phyloP scores from a whole-genome alignment of 2,888 invertebrate species.

The Aspidapion aeneum region DNA sequence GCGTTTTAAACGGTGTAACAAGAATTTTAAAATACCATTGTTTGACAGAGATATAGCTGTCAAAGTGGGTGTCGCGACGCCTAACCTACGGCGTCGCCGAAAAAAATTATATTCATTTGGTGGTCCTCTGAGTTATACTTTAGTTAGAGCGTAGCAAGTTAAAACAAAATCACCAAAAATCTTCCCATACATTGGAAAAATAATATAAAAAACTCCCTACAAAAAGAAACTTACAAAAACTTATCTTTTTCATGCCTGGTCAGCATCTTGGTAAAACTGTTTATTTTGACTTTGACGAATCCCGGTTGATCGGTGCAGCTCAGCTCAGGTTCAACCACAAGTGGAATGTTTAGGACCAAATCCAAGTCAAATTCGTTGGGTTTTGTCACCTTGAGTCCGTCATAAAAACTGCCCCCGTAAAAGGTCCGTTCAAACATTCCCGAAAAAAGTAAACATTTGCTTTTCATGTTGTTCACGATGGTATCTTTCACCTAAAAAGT shows the following conservation, averaged over 20 bases:
- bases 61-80: too few relatives aligned
- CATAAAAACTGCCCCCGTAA: conserved; percentile 59
- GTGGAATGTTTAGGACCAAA: conserved; percentile 54
- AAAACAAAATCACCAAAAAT: too few relatives aligned
- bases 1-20: too few relatives aligned
- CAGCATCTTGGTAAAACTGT: neutral
- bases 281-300: conserved; percentile 49
- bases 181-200: too few relatives aligned
- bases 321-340: conserved; percentile 44
- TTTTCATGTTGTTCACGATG: conserved; percentile 39
- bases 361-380: conserved; percentile 62
- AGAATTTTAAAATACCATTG: too few relatives aligned
- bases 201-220: too few relatives aligned
- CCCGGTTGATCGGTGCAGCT: conserved; percentile 43
- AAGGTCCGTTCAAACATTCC: conserved; percentile 39
- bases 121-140: too few relatives aligned
- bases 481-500: conserved; percentile 31
- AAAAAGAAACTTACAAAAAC: neutral
- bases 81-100: too few relatives aligned
- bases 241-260: neutral
- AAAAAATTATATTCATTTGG: too few relatives aligned
- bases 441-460: conserved; percentile 38
- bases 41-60: too few relatives aligned
- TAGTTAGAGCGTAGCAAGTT: too few relatives aligned
- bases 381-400: conserved; percentile 56